Evolutionary conservation across 2,113 vertebrate species (phyloP).

Genomic region (Ptychochromis oligacanthus): DNA sequence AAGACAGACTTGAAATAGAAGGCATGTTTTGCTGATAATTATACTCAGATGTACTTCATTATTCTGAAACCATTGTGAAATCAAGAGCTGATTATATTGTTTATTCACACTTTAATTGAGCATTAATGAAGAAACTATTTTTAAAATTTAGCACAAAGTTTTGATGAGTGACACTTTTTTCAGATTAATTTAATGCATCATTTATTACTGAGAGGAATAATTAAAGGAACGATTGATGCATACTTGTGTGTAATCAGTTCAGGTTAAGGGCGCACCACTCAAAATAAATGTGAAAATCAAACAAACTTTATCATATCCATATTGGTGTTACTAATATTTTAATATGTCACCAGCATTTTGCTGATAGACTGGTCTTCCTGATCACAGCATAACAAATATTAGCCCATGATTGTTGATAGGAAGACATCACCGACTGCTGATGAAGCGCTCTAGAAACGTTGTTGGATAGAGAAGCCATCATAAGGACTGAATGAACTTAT

Average conservation of each 20-base stretch:
- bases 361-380: background rate
- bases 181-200: conserved; percentile 19
- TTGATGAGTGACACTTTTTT: conserved; percentile 21
- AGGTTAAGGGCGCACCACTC: conserved; percentile 17
- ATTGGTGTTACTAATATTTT: background rate
- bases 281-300: conserved; percentile 38
- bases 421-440: background rate
- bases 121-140: background rate
- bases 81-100: background rate
- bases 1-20: background rate
- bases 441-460: background rate
- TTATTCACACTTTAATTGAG: background rate
- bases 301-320: conserved; percentile 3
- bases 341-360: background rate
- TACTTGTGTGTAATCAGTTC: conserved; percentile 23
- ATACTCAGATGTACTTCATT: background rate
- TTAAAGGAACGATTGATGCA: conserved; percentile 43
- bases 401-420: background rate
- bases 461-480: background rate
- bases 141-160: background rate
- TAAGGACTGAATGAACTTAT: background rate
- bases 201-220: conserved; percentile 27
- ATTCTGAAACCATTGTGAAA: background rate
- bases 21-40: background rate
- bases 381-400: background rate